A percentile compares a stretch with the other conserved stretches of the same genome.
Conservation (phyloP, 2,888 invertebrate genomes). For the Brachyptera putata region DNA sequence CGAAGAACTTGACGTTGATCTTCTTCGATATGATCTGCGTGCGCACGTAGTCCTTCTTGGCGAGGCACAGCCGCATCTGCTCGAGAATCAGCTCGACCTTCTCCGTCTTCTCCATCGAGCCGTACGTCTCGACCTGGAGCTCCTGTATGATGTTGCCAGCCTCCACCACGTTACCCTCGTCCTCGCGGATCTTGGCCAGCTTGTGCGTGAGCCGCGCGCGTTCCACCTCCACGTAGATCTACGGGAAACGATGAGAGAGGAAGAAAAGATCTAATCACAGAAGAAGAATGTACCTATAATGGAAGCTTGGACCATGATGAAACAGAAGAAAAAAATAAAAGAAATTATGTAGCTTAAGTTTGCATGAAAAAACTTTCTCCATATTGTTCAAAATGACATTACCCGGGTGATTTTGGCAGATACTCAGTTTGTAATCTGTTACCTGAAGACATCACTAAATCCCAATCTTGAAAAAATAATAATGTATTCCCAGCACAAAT, state of each 20-base stretch:
- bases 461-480: too few species aligned
- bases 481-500: too few species aligned
- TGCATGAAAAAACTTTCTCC: too few species aligned
- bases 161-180: conserved; percentile 76
- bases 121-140: conserved; percentile 95
- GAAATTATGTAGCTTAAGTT: too few species aligned
- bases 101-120: conserved; percentile 97
- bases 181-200: conserved; percentile 78
- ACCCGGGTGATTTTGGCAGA: too few species aligned
- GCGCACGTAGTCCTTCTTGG: conserved; percentile 92
- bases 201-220: conserved; percentile 92
- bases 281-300: too few species aligned
- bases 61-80: conserved; percentile 95
- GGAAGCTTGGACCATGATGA: too few species aligned
- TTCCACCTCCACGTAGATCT: conserved; percentile 99
- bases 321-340: too few species aligned
- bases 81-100: conserved; percentile 94
- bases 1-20: conserved; percentile 95
- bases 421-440: too few species aligned
- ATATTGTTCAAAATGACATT: too few species aligned
- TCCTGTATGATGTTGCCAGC: conserved; percentile 95
- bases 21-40: conserved; percentile 99
- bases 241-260: conserved; percentile 33
- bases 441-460: too few species aligned
- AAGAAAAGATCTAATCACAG: not conserved